Evolutionary conservation across 2,888 invertebrate genomes (phyloP), one percentile per base, ranked within the genome.

Genomic region (Pyrocoelia pectoralis): DNA sequence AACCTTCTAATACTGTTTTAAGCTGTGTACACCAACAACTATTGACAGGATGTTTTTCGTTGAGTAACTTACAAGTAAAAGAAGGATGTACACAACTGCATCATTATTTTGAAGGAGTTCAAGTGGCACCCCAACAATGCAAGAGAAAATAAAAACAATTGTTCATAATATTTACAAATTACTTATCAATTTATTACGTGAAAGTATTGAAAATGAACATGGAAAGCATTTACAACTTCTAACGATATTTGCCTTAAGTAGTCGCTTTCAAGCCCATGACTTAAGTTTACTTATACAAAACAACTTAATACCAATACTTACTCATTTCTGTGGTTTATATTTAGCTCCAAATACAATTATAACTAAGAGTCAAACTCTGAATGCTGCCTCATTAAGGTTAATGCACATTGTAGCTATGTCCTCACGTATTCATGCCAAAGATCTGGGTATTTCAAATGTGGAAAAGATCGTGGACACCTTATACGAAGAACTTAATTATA

Each of bases 61-160:
- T 86, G 41, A 81, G 75, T 60, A 77, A 79, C 59, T 72, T 80
- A 18, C 78, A 75, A 65, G 71, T 70, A 1, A 79, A 80, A 24
- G 78, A 80, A n/a, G 73, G 77, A 2, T 76, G 78, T 54, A 77
- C 82, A 1, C 83, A 84, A 66, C 75, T 84, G 8, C 81, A 82
- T 69, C 86, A 87, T 72, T 87, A 87, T 72, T 79, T 86, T 72
- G 86, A 87, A 73, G 84, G 84, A 13, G 84, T 87, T 18, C 81
- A 83, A 68, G 81, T 85, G 6, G 82, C 86, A 1, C 83, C 84
- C 0, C 72, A 79, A 2, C 73, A 79, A 60, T 84, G 1, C 86
- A 87, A 74, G 79, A 82, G 54, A 80, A 84, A 67, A 85, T 88
- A 38, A 80, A 84, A 51, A 71, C 76, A 15, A 80, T 83, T 10